Conservation (phyloP, 2,888 invertebrate species). For the Malthinus seriepunctatus region DNA sequence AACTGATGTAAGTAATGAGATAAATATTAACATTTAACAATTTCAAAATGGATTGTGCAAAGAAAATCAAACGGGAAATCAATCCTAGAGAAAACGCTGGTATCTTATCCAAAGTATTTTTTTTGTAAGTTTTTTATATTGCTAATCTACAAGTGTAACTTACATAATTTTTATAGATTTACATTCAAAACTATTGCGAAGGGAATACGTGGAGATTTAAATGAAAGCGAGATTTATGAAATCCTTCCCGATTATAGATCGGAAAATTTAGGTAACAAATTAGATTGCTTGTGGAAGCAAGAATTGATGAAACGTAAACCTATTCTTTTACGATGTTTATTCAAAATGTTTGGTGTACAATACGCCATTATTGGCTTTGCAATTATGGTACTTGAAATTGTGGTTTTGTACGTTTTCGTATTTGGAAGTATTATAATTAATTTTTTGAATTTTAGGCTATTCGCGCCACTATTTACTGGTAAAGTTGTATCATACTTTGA, state of each 20-base stretch:
- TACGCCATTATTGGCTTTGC: not conserved
- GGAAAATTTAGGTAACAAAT: not conserved
- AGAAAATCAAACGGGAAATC: slow-evolving; percentile 48
- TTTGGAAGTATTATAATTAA: not conserved
- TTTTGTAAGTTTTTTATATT: slow-evolving; percentile 60
- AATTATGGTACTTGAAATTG: slow-evolving; percentile 2
- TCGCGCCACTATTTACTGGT: slow-evolving; percentile 67
- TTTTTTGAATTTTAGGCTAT: slow-evolving; percentile 56
- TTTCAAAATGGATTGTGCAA: not conserved
- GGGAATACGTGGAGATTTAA: not conserved
- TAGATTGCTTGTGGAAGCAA: not conserved
- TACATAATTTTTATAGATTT: slow-evolving; percentile 10
- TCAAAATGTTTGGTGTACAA: slow-evolving; percentile 1
- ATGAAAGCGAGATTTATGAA: slow-evolving; percentile 2
- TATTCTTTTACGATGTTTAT: not conserved
- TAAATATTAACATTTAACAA: no score
- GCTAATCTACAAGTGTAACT: not conserved
- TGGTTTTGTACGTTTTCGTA: slow-evolving; percentile 26
- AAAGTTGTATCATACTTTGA: slow-evolving; percentile 69
- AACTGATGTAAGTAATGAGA: no score
- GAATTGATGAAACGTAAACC: not conserved
- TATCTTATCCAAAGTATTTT: slow-evolving; percentile 64
- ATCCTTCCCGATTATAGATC: not conserved
- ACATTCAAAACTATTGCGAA: slow-evolving; percentile 11
- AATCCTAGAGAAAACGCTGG: slow-evolving; percentile 68